Conservation (phyloP, 2,888 invertebrate species). For the Eretmocerus hayati region DNA sequence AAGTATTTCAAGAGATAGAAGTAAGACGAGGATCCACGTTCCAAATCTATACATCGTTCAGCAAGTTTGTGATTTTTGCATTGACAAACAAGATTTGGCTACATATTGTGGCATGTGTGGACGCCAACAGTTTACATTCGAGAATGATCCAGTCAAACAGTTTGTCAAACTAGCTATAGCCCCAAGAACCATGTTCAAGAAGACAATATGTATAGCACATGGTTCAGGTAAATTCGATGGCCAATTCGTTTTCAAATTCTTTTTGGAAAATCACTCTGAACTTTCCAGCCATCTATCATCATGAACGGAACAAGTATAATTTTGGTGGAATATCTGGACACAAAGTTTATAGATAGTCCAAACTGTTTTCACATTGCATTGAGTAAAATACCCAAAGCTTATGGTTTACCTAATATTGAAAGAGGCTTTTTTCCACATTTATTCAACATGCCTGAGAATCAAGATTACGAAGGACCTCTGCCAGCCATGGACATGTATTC, state of each 20-base stretch:
- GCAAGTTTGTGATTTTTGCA: too few relatives aligned
- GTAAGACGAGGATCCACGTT: too few relatives aligned
- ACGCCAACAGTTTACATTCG: too few relatives aligned
- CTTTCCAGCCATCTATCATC: slow-evolving; percentile 19
- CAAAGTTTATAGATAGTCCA: slow-evolving; percentile 26
- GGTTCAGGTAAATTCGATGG: neutral
- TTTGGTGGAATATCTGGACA: slow-evolving; percentile 11
- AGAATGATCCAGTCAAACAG: too few relatives aligned
- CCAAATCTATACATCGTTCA: too few relatives aligned
- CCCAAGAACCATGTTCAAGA: too few relatives aligned
- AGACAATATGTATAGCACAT: neutral
- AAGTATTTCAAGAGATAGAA: too few relatives aligned
- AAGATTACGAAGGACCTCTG: neutral
- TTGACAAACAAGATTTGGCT: too few relatives aligned
- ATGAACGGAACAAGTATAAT: slow-evolving; percentile 25
- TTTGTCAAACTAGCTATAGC: too few relatives aligned
- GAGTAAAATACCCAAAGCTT: slow-evolving; percentile 24
- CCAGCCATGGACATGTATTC: neutral
- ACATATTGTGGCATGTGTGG: too few relatives aligned
- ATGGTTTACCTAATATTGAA: neutral
- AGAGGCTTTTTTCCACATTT: neutral
- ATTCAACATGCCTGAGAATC: neutral
- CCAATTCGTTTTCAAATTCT: neutral
- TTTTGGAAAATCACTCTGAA: neutral
- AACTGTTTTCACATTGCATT: slow-evolving; percentile 21